Conservation (phyloP, 2,113 vertebrate species). For the Nesogale talazaci region DNA sequence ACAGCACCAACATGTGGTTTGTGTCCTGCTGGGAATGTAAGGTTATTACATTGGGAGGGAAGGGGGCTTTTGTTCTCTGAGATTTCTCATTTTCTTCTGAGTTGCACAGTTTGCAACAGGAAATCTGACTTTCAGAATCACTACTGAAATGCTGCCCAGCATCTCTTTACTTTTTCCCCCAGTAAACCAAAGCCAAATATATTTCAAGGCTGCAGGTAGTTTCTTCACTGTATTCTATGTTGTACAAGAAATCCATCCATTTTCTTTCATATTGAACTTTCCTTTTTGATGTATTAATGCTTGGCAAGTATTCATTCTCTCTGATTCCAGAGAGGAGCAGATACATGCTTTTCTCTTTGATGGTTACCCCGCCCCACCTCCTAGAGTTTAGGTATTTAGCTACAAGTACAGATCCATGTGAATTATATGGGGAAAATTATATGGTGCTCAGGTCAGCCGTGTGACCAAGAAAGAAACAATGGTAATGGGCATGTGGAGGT, state of each 20-base stretch:
- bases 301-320: background rate
- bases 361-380: background rate
- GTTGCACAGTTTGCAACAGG: background rate
- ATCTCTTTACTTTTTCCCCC: background rate
- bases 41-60: background rate
- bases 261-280: background rate
- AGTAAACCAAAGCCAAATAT: background rate
- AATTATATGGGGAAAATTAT: background rate
- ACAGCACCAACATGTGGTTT: conserved; percentile 44
- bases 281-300: background rate
- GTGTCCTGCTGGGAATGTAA: conserved; percentile 50
- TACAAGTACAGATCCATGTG: background rate
- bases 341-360: background rate
- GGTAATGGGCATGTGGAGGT: background rate
- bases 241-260: background rate
- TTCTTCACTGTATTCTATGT: background rate
- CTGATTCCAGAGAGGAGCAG: conserved; percentile 14
- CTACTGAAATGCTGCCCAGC: background rate
- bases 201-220: background rate
- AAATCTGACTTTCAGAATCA: background rate
- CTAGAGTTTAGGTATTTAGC: background rate
- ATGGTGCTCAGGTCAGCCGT: background rate
- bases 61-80: background rate
- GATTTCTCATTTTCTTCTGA: conserved; percentile 49
- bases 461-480: background rate